Conservation (phyloP, 2,888 invertebrate genomes). For the Argynnis bischoffii region DNA sequence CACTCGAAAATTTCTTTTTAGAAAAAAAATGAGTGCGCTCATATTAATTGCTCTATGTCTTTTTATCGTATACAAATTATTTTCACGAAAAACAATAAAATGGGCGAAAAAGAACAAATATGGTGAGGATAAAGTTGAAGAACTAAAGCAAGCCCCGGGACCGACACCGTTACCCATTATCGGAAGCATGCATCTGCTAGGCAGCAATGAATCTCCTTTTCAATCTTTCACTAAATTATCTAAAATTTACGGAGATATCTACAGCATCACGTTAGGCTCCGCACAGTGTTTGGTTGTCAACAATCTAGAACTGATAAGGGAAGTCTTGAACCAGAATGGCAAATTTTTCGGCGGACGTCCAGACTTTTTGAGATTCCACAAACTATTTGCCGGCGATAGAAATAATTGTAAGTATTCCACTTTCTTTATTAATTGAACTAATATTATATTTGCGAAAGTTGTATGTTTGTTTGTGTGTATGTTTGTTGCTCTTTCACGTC, state of each 20-base stretch:
- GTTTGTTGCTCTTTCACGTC: no score
- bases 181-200: conserved; percentile 87
- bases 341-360: conserved; percentile 92
- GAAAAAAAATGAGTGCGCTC: conserved; percentile 69
- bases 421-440: not conserved
- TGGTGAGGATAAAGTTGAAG: conserved; percentile 48
- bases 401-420: conserved; percentile 90
- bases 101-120: conserved; percentile 53
- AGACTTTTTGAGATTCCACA: conserved; percentile 90
- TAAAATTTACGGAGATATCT: conserved; percentile 87
- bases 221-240: conserved; percentile 87
- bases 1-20: conserved; percentile 59
- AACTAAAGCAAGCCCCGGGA: conserved; percentile 83
- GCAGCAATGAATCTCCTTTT: conserved; percentile 85
- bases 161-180: conserved; percentile 85
- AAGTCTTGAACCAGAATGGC: conserved; percentile 90
- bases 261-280: conserved; percentile 85
- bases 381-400: conserved; percentile 91
- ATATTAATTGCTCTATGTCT: conserved; percentile 57
- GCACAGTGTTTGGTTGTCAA: conserved; percentile 89
- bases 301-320: conserved; percentile 86
- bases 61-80: conserved; percentile 61
- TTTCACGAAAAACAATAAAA: conserved; percentile 52
- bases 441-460: not conserved
- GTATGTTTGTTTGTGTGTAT: not conserved